These are phyloP conservation scores for Musca vetustissima DNA, from an alignment of 1,140 invertebrate genomes.

Conservation along the genomic window DNA sequence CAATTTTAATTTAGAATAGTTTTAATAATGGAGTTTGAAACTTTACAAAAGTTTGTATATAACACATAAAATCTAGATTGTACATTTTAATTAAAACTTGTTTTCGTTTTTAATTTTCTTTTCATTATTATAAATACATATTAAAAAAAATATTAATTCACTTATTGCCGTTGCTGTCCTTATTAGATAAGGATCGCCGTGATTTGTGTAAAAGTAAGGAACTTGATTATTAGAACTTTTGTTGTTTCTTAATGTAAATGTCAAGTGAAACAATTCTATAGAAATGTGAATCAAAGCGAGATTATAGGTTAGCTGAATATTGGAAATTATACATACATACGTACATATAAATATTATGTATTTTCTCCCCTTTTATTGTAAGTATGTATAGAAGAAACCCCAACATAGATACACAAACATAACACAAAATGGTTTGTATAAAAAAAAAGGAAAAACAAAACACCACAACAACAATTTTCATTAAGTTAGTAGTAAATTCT, in stretches of 20 bases:
- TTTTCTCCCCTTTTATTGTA: constrained; percentile 5
- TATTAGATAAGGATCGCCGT: not conserved
- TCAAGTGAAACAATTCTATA: not conserved
- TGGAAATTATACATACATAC: not conserved
- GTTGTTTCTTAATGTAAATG: not conserved
- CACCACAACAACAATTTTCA: not conserved
- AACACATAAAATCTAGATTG: not conserved
- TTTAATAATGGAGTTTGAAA: constrained; percentile 11
- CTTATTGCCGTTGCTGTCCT: not conserved
- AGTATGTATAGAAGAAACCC: not conserved
- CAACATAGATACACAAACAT: no score
- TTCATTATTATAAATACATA: constrained; percentile 13
- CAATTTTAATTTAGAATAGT: not conserved
- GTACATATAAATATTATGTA: constrained; percentile 13
- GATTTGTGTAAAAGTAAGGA: constrained; percentile 7
- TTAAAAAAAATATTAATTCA: not conserved
- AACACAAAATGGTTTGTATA: no score
- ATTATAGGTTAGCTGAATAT: constrained; percentile 23
- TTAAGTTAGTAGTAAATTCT: constrained; percentile 6
- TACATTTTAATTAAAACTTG: constrained; percentile 1
- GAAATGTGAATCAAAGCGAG: constrained; percentile 14
- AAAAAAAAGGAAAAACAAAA: no score
- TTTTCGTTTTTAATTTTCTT: constrained; percentile 9
- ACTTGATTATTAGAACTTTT: constrained; percentile 2
- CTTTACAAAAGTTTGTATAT: constrained; percentile 23